Evolutionary conservation across 92 coral and sea anemone species (phyloP).

Genomic region (Diadumene lineata): DNA sequence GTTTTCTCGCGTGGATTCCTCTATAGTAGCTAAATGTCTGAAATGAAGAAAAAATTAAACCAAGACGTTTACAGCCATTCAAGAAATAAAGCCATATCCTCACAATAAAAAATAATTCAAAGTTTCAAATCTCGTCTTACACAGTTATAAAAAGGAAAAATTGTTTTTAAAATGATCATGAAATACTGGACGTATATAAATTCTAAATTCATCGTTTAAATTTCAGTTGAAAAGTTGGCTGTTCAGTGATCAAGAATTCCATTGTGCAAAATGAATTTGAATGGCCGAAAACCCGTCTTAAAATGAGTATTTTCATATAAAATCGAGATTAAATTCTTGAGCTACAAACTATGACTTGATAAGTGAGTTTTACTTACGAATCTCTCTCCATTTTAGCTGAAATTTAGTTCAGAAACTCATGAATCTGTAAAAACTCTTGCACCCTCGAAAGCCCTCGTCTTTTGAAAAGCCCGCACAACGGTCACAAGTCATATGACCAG

Average conservation of each 20-base stretch:
- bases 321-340: background rate
- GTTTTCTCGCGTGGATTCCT: conserved; percentile 45
- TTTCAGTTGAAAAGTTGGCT: background rate
- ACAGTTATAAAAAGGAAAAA: background rate
- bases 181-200: background rate
- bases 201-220: background rate
- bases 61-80: background rate
- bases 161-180: background rate
- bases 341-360: background rate
- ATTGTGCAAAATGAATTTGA: background rate
- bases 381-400: conserved; percentile 10
- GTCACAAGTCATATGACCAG: conserved; percentile 57
- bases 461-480: conserved; percentile 93
- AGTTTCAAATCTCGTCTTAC: background rate
- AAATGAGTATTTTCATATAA: background rate
- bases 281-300: background rate
- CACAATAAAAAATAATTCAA: no score
- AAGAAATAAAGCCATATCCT: no score
- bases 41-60: background rate
- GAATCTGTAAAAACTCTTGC: background rate
- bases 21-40: conserved; percentile 35
- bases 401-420: conserved; percentile 2
- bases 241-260: background rate
- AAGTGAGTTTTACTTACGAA: conserved; percentile 18
- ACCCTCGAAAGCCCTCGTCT: conserved; percentile 7